Evolutionary conservation across 2,888 invertebrate genomes (phyloP).

Genomic region (Agonum fuliginosum): DNA sequence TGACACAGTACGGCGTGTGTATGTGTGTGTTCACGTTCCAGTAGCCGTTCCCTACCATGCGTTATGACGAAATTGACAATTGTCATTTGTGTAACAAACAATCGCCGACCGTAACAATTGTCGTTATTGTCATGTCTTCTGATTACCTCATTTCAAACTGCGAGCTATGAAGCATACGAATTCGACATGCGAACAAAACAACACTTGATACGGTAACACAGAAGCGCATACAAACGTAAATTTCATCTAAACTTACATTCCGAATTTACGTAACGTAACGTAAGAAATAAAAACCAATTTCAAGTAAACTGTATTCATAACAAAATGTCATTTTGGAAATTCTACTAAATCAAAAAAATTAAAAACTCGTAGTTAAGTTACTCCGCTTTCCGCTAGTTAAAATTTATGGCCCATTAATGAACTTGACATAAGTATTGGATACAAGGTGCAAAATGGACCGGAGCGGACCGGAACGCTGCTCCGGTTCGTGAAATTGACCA

Average conservation of each 20-base stretch:
- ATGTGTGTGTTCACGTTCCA: constrained; percentile 39
- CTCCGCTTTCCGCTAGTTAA: too few species aligned
- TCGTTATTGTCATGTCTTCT: constrained; percentile 59
- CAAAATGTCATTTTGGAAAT: too few species aligned
- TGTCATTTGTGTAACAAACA: constrained; percentile 59
- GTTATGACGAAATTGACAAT: constrained; percentile 58
- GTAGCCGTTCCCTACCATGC: constrained; percentile 51
- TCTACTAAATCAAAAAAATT: too few species aligned
- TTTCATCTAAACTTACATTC: neutral
- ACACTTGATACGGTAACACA: constrained; percentile 16
- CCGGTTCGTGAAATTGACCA: too few species aligned
- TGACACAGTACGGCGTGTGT: constrained; percentile 2
- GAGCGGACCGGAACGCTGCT: too few species aligned
- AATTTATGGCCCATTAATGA: too few species aligned
- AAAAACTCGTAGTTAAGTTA: too few species aligned
- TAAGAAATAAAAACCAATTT: too few species aligned
- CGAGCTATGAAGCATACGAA: constrained; percentile 56
- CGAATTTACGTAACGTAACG: neutral
- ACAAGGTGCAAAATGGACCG: too few species aligned
- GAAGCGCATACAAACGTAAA: neutral
- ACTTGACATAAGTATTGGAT: too few species aligned
- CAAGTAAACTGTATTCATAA: too few species aligned
- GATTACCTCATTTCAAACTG: constrained; percentile 58
- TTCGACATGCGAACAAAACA: constrained; percentile 54
- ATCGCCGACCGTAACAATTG: constrained; percentile 58